Conservation (phyloP, 92 coral and sea anemone species). For the Zoanthus gigantus region DNA sequence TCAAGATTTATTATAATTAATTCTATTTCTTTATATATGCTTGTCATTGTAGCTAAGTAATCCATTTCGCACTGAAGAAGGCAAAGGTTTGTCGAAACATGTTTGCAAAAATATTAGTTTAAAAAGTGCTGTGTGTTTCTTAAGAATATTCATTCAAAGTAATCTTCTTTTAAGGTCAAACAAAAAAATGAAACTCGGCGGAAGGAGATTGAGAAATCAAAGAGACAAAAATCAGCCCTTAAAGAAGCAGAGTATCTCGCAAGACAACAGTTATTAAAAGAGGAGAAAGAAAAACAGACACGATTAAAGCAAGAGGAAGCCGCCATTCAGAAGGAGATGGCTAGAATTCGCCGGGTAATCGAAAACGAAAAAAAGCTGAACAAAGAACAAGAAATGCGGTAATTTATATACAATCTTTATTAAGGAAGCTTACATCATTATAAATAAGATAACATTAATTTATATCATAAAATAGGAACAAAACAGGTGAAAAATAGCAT, state of each 20-base stretch:
- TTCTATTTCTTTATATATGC: no score
- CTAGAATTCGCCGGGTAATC: slow-evolving; percentile 86
- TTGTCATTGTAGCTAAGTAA: no score
- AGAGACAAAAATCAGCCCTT: slow-evolving; percentile 76
- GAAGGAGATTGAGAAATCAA: slow-evolving; percentile 74
- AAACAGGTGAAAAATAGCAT: no score
- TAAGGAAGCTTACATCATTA: background rate
- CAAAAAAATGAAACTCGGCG: slow-evolving; percentile 84
- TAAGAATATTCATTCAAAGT: background rate
- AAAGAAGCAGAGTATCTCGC: slow-evolving; percentile 93
- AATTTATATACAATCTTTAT: background rate
- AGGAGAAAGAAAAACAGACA: slow-evolving; percentile 86
- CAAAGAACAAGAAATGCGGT: slow-evolving; percentile 79
- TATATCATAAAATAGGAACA: no score
- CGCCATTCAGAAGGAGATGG: slow-evolving; percentile 89
- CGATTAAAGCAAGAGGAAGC: slow-evolving; percentile 81
- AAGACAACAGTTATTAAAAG: slow-evolving; percentile 85
- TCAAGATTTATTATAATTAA: no score
- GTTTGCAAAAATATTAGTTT: no score
- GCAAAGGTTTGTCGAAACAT: no score
- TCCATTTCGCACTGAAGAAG: no score
- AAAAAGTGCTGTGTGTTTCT: background rate
- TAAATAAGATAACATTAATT: background rate
- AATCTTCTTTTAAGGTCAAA: slow-evolving; percentile 70
- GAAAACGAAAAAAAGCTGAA: slow-evolving; percentile 79